Conservation (phyloP, 2,888 invertebrate species). For the Nemapogon koenigi region DNA sequence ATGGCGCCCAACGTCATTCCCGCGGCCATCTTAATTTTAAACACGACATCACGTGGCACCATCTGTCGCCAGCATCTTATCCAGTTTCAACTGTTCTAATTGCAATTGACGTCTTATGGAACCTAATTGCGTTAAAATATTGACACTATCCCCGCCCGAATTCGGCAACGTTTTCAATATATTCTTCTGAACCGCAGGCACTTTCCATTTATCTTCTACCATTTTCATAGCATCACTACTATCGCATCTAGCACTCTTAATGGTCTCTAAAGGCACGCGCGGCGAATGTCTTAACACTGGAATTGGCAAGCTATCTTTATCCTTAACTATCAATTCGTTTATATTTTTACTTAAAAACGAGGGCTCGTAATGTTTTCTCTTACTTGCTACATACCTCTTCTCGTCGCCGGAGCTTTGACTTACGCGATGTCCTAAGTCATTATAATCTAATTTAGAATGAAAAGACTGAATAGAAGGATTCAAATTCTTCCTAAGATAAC, state of each 20-base stretch:
- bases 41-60: not conserved
- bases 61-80: slow-evolving; percentile 40
- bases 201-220: slow-evolving; percentile 57
- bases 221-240: slow-evolving; percentile 45
- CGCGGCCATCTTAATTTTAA: too few relatives aligned
- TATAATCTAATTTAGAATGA: slow-evolving; percentile 13
- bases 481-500: slow-evolving; percentile 41
- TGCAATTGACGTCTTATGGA: slow-evolving; percentile 72
- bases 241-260: slow-evolving; percentile 19
- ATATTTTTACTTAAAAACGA: not conserved
- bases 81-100: slow-evolving; percentile 68
- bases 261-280: slow-evolving; percentile 15
- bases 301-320: slow-evolving; percentile 53
- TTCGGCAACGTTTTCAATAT: slow-evolving; percentile 52
- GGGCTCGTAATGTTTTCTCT: not conserved
- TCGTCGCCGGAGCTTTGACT: too few relatives aligned
- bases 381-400: too few relatives aligned
- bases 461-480: slow-evolving; percentile 33
- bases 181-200: slow-evolving; percentile 71
- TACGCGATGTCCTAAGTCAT: too few relatives aligned
- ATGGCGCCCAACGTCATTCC: too few relatives aligned
- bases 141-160: slow-evolving; percentile 55
- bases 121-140: slow-evolving; percentile 71
- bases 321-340: slow-evolving; percentile 16
- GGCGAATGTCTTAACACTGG: slow-evolving; percentile 67